A percentile compares a stretch with the other conserved stretches of the same genome.
Conservation (phyloP, 2,888 invertebrate species). For the Falcaria lacertinaria region DNA sequence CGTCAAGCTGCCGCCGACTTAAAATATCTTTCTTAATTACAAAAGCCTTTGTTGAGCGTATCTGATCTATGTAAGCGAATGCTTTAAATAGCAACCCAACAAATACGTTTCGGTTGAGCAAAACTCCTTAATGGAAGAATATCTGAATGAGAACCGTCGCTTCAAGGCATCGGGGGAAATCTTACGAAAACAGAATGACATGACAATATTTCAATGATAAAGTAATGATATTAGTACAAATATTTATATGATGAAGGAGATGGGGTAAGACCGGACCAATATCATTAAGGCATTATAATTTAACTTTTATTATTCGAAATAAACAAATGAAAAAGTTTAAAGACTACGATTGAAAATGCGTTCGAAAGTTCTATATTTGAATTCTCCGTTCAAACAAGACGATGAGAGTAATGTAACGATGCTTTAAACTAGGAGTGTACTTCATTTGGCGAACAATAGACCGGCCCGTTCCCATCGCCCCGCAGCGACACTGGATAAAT, state of each 20-base stretch:
- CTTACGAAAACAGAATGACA: background rate
- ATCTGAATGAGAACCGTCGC: conserved; percentile 56
- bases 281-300: too few species aligned
- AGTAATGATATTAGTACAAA: too few species aligned
- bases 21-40: conserved; percentile 80
- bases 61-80: conserved; percentile 79
- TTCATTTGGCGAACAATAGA: conserved; percentile 77
- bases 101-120: conserved; percentile 73
- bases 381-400: conserved; percentile 38
- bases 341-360: background rate
- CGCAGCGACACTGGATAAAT: conserved; percentile 72
- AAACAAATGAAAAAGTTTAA: too few species aligned
- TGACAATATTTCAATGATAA: too few species aligned
- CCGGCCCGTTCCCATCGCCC: conserved; percentile 53
- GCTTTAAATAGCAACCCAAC: conserved; percentile 77
- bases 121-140: conserved; percentile 69
- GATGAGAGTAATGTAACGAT: conserved; percentile 62
- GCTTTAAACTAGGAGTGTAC: conserved; percentile 60
- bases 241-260: too few species aligned
- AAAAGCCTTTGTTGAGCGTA: conserved; percentile 79
- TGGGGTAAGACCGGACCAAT: too few species aligned
- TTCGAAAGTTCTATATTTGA: conserved; percentile 18
- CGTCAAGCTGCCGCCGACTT: conserved; percentile 77
- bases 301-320: too few species aligned
- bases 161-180: conserved; percentile 2